phyloP scores from a whole-genome alignment of 2,888 invertebrate species.

The Lysandra bellargus region DNA sequence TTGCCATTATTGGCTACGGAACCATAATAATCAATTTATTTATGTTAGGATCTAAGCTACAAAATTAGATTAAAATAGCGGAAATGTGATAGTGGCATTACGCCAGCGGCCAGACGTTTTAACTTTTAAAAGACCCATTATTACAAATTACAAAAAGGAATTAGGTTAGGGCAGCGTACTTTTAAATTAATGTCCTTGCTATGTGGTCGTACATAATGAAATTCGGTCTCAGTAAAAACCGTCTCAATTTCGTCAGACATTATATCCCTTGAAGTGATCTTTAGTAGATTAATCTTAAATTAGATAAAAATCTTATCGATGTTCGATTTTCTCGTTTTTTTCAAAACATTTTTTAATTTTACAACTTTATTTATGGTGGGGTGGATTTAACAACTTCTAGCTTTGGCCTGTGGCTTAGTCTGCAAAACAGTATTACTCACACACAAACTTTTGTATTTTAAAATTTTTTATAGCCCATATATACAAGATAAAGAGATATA shows the following conservation, averaged over 20 bases:
- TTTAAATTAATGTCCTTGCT: constrained; percentile 22
- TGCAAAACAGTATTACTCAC: too few relatives aligned
- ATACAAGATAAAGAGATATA: too few relatives aligned
- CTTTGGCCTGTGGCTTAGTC: too few relatives aligned
- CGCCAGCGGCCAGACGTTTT: background rate
- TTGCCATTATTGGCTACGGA: too few relatives aligned
- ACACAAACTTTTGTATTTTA: too few relatives aligned
- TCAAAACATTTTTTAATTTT: background rate
- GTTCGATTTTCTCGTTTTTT: background rate
- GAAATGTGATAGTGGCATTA: background rate
- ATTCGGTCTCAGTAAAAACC: constrained; percentile 59
- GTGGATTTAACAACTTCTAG: too few relatives aligned
- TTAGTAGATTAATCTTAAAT: constrained; percentile 33
- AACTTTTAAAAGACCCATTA: constrained; percentile 1
- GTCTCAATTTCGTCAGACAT: constrained; percentile 54
- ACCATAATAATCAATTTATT: too few relatives aligned
- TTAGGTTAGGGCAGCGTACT: background rate
- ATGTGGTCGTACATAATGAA: constrained; percentile 55
- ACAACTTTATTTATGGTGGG: background rate
- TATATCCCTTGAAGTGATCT: constrained; percentile 22
- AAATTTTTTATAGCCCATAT: too few relatives aligned
- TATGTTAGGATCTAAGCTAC: too few relatives aligned
- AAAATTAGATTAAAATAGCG: background rate
- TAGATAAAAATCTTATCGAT: constrained; percentile 26
- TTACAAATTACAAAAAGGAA: constrained; percentile 13